Conservation (phyloP, 2,797 vertebrate genomes). For the Falco berigora region DNA sequence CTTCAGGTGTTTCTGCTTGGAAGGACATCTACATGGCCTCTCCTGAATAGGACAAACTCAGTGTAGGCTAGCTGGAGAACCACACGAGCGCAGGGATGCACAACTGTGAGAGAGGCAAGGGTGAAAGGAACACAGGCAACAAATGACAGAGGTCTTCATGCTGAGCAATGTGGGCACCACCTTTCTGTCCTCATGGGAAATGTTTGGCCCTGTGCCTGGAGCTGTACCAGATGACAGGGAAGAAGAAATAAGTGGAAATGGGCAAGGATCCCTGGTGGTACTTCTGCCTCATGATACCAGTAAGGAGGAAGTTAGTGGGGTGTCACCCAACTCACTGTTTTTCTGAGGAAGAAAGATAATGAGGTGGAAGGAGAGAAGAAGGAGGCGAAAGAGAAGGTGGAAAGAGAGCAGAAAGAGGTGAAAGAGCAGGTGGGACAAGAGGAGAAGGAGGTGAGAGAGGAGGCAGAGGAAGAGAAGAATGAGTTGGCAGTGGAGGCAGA, state of each 20-base stretch:
- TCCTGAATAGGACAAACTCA: no score
- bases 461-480: no score
- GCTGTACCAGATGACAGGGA: not conserved
- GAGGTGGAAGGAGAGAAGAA: no score
- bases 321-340: not conserved
- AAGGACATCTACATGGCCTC: no score
- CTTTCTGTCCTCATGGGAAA: not conserved
- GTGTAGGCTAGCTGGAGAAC: not conserved
- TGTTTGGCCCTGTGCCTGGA: no score
- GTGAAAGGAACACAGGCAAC: not conserved
- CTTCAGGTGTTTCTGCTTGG: not conserved
- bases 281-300: fast-evolving
- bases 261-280: not conserved
- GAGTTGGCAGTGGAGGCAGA: no score
- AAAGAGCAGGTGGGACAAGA: no score
- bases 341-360: no score
- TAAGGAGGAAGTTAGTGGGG: not conserved
- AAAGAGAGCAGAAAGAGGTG: no score
- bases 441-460: no score
- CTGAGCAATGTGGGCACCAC: not conserved
- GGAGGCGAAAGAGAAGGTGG: no score
- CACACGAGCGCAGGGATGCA: fast-evolving
- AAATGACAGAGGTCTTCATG: not conserved
- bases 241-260: not conserved
- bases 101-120: not conserved